Evolutionary conservation across 1,140 invertebrate genomes (phyloP), one percentile per base, ranked within the genome.

Genomic region (Drosophila fuyamai): DNA sequence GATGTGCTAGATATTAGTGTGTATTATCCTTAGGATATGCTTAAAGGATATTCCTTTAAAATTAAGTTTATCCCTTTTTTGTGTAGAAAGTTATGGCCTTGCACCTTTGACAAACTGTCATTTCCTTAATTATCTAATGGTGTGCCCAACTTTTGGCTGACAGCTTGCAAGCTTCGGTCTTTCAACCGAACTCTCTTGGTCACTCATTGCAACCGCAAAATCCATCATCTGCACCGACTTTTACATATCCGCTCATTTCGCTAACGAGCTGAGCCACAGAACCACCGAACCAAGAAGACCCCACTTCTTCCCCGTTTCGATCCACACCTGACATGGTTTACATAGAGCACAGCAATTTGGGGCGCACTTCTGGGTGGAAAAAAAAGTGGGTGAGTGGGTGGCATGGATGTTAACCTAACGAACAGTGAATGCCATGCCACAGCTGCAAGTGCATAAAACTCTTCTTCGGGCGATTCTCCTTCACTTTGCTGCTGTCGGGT

Each of bases 201-300:
- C 68, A 71, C 65, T 70, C 67, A 48, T 57, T 70, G 67, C 67
- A 70, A 57, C 67, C 67, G 51, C 67, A 71, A 70, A 71, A 70
- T 70, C 67, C 67, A 71, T 71, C 67, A 71, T 57, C 67, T 47
- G 67, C 5, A 70, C 43, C 65, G 65, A 70, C 68, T 72, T 72
- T 72, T 71, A 71, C 68, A 72, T 72, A 71, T 72, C 68, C 68
- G 68, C 68, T 71, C 68, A 72, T 72, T 72, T 72, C 53, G 53
- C 68, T 72, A 72, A 72, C 68, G 68, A 72, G 68, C 68, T 71
- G 66, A 27, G 38, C 65, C 68, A 72, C 68, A 48, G 65, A 68
- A 50, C 51, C 68, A 50, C 50, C 60, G 68, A 71, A 43, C 68
- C 68, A 18, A 71, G 50, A 32, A 38, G 53, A 29, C 13, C 53